Percentiles rank a stretch among this genome's conserved stretches.
These are phyloP conservation scores for Pectinophora gossypiella DNA, from an alignment of 1,140 invertebrate genomes.

Conservation along the genomic window DNA sequence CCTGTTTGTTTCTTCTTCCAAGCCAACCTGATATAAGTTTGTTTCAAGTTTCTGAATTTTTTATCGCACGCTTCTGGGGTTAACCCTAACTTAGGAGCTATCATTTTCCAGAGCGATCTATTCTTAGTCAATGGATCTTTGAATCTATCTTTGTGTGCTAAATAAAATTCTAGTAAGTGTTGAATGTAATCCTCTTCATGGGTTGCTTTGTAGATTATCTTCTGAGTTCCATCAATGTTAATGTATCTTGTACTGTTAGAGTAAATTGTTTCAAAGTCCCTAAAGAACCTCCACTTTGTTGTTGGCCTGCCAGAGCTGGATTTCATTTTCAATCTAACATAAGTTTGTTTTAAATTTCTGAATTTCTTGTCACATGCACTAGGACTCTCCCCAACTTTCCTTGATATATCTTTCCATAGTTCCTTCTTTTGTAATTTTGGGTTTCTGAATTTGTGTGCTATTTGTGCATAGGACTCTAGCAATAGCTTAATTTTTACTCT, in stretches of 20 bases:
- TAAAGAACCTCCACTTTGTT: conserved; percentile 61
- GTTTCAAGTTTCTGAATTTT: conserved; percentile 65
- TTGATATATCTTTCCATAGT: conserved; percentile 61
- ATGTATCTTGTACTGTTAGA: conserved; percentile 22
- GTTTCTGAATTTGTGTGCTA: conserved; percentile 53
- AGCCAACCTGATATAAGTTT: conserved; percentile 55
- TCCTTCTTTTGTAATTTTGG: conserved; percentile 61
- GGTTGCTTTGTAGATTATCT: conserved; percentile 20
- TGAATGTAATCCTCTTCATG: conserved; percentile 49
- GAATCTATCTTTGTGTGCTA: conserved; percentile 61
- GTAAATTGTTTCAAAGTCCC: conserved; percentile 58
- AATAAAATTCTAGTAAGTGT: conserved; percentile 45
- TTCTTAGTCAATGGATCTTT: conserved; percentile 48
- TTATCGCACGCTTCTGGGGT: conserved; percentile 56
- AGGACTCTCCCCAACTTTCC: conserved; percentile 42
- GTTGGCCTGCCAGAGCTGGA: conserved; percentile 34
- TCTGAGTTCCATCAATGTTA: conserved; percentile 14
- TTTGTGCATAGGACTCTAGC: conserved; percentile 49
- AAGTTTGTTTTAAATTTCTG: conserved; percentile 65
- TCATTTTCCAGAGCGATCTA: conserved; percentile 47
- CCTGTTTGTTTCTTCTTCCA: conserved; percentile 45
- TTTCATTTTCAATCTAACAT: conserved; percentile 49
- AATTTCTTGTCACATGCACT: conserved; percentile 60
- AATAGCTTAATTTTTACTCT: conserved; percentile 47
- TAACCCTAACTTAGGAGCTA: conserved; percentile 43